Evolutionary conservation across 2,888 invertebrate species (phyloP).

Genomic region (Listrodromus nycthemerus): DNA sequence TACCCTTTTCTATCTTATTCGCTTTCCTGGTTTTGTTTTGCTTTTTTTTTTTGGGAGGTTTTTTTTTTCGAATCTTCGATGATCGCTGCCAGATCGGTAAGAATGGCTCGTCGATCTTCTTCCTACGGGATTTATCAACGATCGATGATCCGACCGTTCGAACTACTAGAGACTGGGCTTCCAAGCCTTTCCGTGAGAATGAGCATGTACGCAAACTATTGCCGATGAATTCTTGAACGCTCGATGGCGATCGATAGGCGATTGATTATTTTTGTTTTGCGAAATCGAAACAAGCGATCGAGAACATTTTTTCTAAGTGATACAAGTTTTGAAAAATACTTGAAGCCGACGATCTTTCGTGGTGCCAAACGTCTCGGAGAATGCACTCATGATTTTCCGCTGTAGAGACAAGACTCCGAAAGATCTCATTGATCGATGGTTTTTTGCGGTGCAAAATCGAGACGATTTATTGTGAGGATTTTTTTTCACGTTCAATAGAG

Average conservation of each 20-base stretch:
- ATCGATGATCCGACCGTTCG: constrained; percentile 38
- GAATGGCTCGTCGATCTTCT: constrained; percentile 38
- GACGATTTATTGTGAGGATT: too few species aligned
- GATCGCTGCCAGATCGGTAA: constrained; percentile 26
- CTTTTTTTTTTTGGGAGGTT: not conserved
- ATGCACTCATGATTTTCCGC: not conserved
- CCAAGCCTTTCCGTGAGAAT: constrained; percentile 36
- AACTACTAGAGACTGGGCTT: constrained; percentile 20
- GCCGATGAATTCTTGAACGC: not conserved
- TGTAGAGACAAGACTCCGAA: not conserved
- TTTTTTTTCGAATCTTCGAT: constrained; percentile 13
- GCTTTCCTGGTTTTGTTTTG: not conserved
- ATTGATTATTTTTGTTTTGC: not conserved
- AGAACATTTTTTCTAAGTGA: too few species aligned
- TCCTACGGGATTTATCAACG: constrained; percentile 41
- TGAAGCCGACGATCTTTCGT: too few species aligned
- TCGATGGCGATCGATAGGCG: not conserved
- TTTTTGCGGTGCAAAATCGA: not conserved
- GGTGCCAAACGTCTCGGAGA: not conserved
- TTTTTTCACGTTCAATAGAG: too few species aligned
- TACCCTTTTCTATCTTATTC: constrained; percentile 16
- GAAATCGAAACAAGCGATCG: too few species aligned
- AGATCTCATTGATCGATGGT: not conserved
- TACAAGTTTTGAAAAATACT: too few species aligned
- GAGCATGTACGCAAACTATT: constrained; percentile 5